Evolutionary conservation across 2,888 invertebrate genomes (phyloP).

Genomic region (Rhorus exstirpatorius): DNA sequence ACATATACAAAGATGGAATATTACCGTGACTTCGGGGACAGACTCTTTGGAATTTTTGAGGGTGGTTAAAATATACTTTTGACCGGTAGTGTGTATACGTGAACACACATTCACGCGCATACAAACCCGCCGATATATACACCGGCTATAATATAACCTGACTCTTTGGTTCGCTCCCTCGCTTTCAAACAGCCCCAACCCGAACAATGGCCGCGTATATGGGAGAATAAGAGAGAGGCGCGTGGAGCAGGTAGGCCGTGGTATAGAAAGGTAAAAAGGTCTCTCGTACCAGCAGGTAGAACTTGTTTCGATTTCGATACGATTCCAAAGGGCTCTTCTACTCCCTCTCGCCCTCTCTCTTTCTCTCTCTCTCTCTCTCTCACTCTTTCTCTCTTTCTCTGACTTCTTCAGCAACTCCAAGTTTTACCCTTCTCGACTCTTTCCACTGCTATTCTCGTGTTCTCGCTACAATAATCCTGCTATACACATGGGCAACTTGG

Average conservation of each 20-base stretch:
- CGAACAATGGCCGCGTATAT: slow-evolving; percentile 49
- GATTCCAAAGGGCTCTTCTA: slow-evolving; percentile 68
- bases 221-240: slow-evolving; percentile 19
- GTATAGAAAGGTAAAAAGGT: slow-evolving; percentile 62
- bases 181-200: slow-evolving; percentile 60
- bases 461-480: not conserved
- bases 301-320: slow-evolving; percentile 72
- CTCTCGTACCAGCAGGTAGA: slow-evolving; percentile 65
- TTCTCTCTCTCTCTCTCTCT: slow-evolving; percentile 40
- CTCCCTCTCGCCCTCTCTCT: slow-evolving; percentile 36
- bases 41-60: slow-evolving; percentile 32
- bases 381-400: slow-evolving; percentile 49
- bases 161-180: slow-evolving; percentile 61
- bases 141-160: slow-evolving; percentile 48
- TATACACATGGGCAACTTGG: not conserved
- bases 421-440: slow-evolving; percentile 70
- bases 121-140: too few species aligned
- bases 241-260: slow-evolving; percentile 22
- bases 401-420: slow-evolving; percentile 67
- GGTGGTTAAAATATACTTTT: slow-evolving; percentile 26
- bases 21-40: not conserved
- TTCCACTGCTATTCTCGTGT: slow-evolving; percentile 46
- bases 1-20: not conserved
- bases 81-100: not conserved
- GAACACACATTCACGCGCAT: too few species aligned